Evolutionary conservation across 2,888 invertebrate genomes (phyloP), one percentile per base, ranked within the genome.

Genomic region (Mesochorus sp.): DNA sequence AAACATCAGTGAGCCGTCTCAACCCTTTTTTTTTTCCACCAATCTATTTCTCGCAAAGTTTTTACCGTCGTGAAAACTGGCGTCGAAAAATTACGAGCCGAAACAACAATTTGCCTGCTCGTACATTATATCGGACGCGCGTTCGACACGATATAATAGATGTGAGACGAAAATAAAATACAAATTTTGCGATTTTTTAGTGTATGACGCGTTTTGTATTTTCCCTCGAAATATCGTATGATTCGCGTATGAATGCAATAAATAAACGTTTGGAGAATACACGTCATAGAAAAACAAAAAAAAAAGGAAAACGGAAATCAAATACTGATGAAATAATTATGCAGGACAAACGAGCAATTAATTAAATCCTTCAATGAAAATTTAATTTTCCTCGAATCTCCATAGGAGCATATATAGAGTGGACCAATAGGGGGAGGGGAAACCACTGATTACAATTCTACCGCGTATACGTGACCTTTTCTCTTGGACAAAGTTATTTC

Each of bases 81-180:
- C n/a, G n/a, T n/a, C 57, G 31, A 57, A 39, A 57, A 6, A n/a
- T 39, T 17, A n/a, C n/a, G n/a, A n/a, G n/a, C 14, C 57, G 57
- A n/a, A 24, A 57, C 8, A 2, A 39, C 21, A n/a, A 57, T 57
- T 57, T 57, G 21, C 39, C 57, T 37, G 0, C n/a, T n/a, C n/a
- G n/a, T n/a, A n/a, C n/a, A n/a, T n/a, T n/a, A 3, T 12, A 39
- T n/a, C n/a, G 4, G 39, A 39, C 39, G 14, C 24, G 17, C 10
- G 26, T 31, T 19, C 31, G 55, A 55, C 44, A 6, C 6, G 47
- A 12, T 4, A 51, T 51, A 51, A 39, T 24, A 37, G 1, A 26
- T 21, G 24, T 57, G 21, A n/a, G 57, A 57, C 24, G 39, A 12
- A 39, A 39, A 53, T 17, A 31, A 53, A 53, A 24, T 19, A 8